phyloP scores from a whole-genome alignment of 2,888 invertebrate genomes.

The Acrobasis repandana region DNA sequence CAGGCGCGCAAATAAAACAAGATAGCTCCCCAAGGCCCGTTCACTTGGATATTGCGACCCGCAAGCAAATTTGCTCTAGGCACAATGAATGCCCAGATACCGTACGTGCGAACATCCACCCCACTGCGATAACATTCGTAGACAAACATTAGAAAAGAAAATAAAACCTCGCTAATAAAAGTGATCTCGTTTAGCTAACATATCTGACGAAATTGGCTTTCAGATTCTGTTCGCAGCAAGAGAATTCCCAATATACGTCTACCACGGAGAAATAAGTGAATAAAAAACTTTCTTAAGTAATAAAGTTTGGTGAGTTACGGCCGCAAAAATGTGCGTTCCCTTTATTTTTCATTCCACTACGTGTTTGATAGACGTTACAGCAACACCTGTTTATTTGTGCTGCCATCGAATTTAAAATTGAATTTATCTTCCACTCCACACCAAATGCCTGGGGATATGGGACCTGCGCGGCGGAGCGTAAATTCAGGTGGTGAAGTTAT shows the following conservation, averaged over 20 bases:
- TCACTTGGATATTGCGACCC: slow-evolving; percentile 77
- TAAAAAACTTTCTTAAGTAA: slow-evolving; percentile 22
- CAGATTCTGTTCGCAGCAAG: neutral
- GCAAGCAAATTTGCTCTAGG: slow-evolving; percentile 79
- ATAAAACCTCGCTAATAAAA: slow-evolving; percentile 30
- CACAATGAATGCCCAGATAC: slow-evolving; percentile 73
- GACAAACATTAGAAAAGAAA: slow-evolving; percentile 42
- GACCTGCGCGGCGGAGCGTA: neutral
- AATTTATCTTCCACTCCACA: slow-evolving; percentile 10
- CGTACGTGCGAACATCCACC: slow-evolving; percentile 54
- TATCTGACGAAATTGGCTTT: slow-evolving; percentile 15
- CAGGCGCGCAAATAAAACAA: slow-evolving; percentile 72
- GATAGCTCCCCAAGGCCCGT: slow-evolving; percentile 70
- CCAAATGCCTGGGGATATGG: slow-evolving; percentile 5
- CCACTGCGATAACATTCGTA: slow-evolving; percentile 58
- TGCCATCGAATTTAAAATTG: slow-evolving; percentile 5
- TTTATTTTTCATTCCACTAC: slow-evolving; percentile 13
- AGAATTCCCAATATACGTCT: slow-evolving; percentile 16
- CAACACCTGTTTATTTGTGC: slow-evolving; percentile 5
- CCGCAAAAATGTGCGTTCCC: slow-evolving; percentile 10
- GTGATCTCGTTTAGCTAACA: slow-evolving; percentile 15
- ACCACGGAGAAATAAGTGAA: slow-evolving; percentile 16
- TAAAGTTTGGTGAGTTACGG: slow-evolving; percentile 20
- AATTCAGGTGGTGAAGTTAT: slow-evolving; percentile 2
- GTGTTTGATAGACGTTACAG: slow-evolving; percentile 8